phyloP scores from a whole-genome alignment of 2,113 vertebrate genomes.

The Psilopsiagon aurifrons region DNA sequence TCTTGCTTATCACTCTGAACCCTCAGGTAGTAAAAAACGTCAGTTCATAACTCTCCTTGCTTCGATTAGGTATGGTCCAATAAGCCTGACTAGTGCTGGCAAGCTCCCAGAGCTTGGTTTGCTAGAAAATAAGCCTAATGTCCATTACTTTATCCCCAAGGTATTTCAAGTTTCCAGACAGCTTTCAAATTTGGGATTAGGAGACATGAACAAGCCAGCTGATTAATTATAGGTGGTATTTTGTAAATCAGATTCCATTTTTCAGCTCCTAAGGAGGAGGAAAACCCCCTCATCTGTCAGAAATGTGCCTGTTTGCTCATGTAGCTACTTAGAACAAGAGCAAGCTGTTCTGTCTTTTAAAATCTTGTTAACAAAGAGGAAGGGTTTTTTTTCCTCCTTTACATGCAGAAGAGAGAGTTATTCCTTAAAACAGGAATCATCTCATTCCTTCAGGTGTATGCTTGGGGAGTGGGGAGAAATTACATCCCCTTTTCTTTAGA shows the following conservation, averaged over 20 bases:
- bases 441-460: neutral
- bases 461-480: neutral
- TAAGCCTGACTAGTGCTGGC: constrained; percentile 18
- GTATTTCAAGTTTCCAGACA: neutral
- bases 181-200: constrained; percentile 19
- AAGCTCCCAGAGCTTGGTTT: neutral
- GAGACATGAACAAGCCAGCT: neutral
- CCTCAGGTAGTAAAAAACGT: neutral
- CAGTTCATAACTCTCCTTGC: neutral
- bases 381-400: neutral
- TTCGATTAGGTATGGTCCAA: neutral
- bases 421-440: neutral
- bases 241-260: neutral
- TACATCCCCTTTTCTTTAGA: neutral
- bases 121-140: neutral
- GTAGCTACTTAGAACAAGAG: neutral
- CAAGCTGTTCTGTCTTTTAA: neutral
- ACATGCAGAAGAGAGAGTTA: neutral
- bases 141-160: constrained; percentile 1
- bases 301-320: neutral
- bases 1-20: neutral
- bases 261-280: neutral
- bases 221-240: constrained; percentile 24
- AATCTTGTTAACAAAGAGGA: neutral
- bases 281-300: neutral